Evolutionary conservation across 2,113 vertebrate genomes (phyloP).

Genomic region (Conger conger): DNA sequence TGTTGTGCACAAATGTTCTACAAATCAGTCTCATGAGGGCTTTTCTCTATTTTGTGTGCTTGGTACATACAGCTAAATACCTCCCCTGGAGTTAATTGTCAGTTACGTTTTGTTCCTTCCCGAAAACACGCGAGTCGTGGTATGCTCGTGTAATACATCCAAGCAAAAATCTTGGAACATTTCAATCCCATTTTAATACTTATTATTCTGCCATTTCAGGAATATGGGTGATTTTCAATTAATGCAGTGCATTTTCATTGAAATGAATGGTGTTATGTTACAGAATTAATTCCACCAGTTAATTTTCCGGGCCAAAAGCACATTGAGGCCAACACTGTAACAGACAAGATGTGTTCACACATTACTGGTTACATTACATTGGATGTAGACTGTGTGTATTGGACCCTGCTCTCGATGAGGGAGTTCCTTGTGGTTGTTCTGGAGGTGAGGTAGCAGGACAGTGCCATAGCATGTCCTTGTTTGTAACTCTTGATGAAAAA

Average conservation of each 20-base stretch:
- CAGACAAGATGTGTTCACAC: too few species aligned
- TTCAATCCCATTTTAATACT: too few species aligned
- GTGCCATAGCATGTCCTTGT: too few species aligned
- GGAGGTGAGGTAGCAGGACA: too few species aligned
- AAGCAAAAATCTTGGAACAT: not conserved
- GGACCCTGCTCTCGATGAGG: too few species aligned
- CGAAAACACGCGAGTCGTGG: not conserved
- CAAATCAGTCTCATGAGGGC: not conserved
- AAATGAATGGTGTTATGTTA: not conserved
- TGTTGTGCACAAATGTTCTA: not conserved
- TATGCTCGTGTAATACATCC: not conserved
- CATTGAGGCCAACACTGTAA: too few species aligned
- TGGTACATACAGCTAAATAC: not conserved
- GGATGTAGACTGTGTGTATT: too few species aligned
- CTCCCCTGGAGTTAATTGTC: not conserved
- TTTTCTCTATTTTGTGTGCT: not conserved
- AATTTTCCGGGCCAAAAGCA: not conserved
- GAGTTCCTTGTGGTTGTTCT: too few species aligned
- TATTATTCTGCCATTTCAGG: not conserved
- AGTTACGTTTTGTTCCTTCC: not conserved
- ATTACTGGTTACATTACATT: too few species aligned
- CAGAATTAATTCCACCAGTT: too few species aligned
- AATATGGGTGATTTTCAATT: not conserved
- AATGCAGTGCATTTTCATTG: not conserved
- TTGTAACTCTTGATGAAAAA: too few species aligned